Conservation (phyloP, 1,140 invertebrate genomes). For the Pseudomyrmex sp. region DNA sequence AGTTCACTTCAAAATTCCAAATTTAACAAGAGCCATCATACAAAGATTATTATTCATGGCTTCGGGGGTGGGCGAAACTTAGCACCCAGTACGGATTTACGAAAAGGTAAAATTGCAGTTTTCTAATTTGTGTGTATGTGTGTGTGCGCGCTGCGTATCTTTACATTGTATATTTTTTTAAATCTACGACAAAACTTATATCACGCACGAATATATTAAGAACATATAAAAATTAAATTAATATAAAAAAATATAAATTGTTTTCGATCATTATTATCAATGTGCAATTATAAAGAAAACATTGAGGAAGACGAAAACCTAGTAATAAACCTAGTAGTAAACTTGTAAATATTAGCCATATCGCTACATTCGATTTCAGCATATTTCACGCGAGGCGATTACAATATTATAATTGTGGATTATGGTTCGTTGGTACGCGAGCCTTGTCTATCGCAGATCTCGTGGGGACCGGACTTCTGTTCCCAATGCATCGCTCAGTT, state of each 20-base stretch:
- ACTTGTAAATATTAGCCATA: not conserved
- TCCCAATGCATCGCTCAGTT: conserved; percentile 92
- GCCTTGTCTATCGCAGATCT: conserved; percentile 92
- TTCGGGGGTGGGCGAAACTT: conserved; percentile 92
- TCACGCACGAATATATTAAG: too few species aligned
- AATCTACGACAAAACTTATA: too few species aligned
- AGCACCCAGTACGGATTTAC: conserved; percentile 92
- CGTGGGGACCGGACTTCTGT: conserved; percentile 93
- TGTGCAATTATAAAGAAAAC: too few species aligned
- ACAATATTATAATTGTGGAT: conserved; percentile 95
- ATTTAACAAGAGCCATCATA: conserved; percentile 90
- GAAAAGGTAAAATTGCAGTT: conserved; percentile 85
- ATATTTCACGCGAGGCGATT: conserved; percentile 92
- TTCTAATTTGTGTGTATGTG: not conserved
- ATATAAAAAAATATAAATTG: too few species aligned
- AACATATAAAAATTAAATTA: too few species aligned
- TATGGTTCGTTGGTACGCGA: conserved; percentile 92
- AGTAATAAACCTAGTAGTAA: too few species aligned
- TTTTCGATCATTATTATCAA: too few species aligned
- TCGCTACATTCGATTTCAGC: conserved; percentile 83
- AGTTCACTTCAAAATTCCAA: conserved; percentile 89
- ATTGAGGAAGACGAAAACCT: too few species aligned
- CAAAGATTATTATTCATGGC: conserved; percentile 93
- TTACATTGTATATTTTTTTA: too few species aligned
- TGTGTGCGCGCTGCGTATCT: too few species aligned